A percentile compares a stretch with the other conserved stretches of the same genome.
Conservation (phyloP, 2,113 vertebrate genomes). For the Coptodon rendalli region DNA sequence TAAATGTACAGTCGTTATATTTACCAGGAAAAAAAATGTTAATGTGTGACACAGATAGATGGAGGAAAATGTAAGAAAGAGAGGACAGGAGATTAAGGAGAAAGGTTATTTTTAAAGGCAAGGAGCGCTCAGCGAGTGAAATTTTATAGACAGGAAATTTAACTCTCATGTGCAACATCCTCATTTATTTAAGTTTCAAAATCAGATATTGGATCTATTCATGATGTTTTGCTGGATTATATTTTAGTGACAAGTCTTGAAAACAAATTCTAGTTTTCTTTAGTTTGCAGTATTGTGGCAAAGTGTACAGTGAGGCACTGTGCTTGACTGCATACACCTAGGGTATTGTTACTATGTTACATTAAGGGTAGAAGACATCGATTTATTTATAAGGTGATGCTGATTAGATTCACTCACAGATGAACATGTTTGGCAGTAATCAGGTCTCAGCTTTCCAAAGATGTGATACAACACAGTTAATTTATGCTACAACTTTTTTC, state of each 20-base stretch:
- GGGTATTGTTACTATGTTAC: neutral
- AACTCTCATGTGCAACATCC: neutral
- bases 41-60: neutral
- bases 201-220: neutral
- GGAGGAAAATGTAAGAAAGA: neutral
- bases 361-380: neutral
- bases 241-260: neutral
- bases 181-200: neutral
- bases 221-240: neutral
- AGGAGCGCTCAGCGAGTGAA: neutral
- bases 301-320: neutral
- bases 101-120: neutral
- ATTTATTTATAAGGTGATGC: neutral
- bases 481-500: neutral
- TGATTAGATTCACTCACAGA: neutral
- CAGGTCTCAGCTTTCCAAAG: neutral
- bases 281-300: neutral
- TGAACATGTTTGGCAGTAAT: neutral
- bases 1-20: neutral
- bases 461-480: neutral
- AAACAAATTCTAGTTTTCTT: neutral
- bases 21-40: rapidly evolving
- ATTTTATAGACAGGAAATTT: neutral
- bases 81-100: neutral
- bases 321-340: neutral